Percentiles rank a stretch among this genome's conserved stretches.
phyloP scores from a whole-genome alignment of 2,113 vertebrate species.

The Poicephalus meyeri region DNA sequence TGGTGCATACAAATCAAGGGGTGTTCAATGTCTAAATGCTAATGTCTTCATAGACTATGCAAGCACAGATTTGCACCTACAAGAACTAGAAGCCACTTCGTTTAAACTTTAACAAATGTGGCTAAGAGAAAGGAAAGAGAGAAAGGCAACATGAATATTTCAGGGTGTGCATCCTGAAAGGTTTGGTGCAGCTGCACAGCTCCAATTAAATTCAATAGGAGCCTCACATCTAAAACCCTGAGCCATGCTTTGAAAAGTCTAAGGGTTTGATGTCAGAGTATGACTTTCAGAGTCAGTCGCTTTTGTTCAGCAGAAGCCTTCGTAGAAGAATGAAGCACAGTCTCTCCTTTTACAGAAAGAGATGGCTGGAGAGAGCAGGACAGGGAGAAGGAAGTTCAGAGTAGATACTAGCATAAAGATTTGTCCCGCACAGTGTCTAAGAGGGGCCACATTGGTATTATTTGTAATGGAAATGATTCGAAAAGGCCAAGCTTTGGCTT shows the following conservation, averaged over 20 bases:
- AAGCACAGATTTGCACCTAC: conserved; percentile 38
- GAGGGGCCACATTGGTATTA: not conserved
- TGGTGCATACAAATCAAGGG: conserved; percentile 41
- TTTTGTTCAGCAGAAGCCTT: conserved; percentile 11
- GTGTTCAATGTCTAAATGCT: conserved; percentile 38
- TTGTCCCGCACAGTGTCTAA: not conserved
- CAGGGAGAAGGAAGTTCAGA: not conserved
- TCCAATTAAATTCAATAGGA: conserved; percentile 26
- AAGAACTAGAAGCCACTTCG: not conserved
- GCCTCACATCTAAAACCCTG: not conserved
- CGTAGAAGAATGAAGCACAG: not conserved
- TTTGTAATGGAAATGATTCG: not conserved
- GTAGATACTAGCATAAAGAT: not conserved
- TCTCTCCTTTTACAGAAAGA: not conserved
- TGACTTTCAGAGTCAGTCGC: conserved; percentile 11
- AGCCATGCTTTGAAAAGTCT: not conserved
- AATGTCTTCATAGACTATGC: conserved; percentile 29
- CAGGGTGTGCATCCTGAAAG: not conserved
- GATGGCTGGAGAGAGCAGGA: not conserved
- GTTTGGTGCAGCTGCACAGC: not conserved
- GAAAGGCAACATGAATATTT: conserved; percentile 28
- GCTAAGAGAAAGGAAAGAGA: not conserved
- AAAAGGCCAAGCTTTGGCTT: not conserved
- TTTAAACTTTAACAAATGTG: conserved; percentile 35
- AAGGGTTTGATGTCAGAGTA: not conserved